Conservation (phyloP, 2,113 vertebrate species). For the Aphyosemion australe region DNA sequence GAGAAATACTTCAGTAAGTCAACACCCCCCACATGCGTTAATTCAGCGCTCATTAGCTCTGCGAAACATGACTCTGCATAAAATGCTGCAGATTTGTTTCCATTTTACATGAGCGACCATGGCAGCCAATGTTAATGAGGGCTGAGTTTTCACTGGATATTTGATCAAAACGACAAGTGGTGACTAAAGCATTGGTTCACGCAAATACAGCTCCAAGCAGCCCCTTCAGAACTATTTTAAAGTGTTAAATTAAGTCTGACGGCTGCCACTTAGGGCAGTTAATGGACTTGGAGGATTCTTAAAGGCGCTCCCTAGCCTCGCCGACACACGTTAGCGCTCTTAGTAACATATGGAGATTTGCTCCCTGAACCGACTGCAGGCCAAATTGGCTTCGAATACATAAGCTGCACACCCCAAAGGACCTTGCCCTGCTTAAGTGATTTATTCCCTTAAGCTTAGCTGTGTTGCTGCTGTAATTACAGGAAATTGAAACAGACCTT, state of each 20-base stretch:
- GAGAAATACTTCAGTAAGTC: not conserved
- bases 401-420: conserved; percentile 54
- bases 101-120: not conserved
- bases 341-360: conserved; percentile 72
- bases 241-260: conserved; percentile 36
- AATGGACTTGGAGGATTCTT: conserved; percentile 49
- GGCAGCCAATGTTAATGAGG: conserved; percentile 17
- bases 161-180: conserved; percentile 44
- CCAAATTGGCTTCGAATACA: conserved; percentile 56
- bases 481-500: conserved; percentile 56
- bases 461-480: conserved; percentile 62
- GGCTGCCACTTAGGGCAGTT: conserved; percentile 30
- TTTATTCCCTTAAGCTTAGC: conserved; percentile 62
- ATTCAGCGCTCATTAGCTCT: conserved; percentile 12
- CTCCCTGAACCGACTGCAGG: conserved; percentile 35
- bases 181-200: conserved; percentile 36
- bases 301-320: conserved; percentile 12
- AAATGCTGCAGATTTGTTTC: not conserved
- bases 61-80: conserved; percentile 20
- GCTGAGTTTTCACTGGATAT: conserved; percentile 9
- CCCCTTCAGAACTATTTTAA: conserved; percentile 31
- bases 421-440: conserved; percentile 66
- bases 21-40: conserved; percentile 9
- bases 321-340: conserved; percentile 10
- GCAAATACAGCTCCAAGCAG: no score